phyloP scores from a whole-genome alignment of 2,113 vertebrate genomes.

The Tretioscincus oriximinensis region DNA sequence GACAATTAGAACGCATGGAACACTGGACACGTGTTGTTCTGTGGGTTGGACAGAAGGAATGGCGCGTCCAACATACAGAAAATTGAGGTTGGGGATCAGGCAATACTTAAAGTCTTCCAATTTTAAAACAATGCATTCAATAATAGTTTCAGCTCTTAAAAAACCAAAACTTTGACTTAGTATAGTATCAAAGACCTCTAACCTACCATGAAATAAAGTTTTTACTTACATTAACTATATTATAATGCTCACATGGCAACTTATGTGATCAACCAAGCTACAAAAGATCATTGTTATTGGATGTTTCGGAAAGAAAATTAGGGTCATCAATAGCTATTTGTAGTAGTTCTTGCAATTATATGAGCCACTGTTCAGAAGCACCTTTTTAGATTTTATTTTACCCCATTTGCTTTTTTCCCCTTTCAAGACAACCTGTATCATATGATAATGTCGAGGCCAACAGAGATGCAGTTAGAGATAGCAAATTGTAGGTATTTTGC shows the following conservation, averaged over 20 bases:
- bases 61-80: no score
- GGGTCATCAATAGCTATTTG: not conserved
- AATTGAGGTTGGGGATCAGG: no score
- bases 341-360: slow-evolving; percentile 17
- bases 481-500: slow-evolving; percentile 27
- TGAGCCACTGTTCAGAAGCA: slow-evolving; percentile 19
- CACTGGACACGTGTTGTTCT: no score
- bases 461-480: slow-evolving; percentile 16
- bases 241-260: not conserved
- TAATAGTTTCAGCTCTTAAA: no score
- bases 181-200: not conserved
- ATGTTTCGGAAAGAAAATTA: slow-evolving; percentile 6
- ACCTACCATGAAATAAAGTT: not conserved
- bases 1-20: no score
- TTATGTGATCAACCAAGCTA: not conserved
- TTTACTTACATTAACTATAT: not conserved
- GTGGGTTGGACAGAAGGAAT: no score
- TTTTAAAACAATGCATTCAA: no score
- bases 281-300: slow-evolving; percentile 18
- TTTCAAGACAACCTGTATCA: not conserved
- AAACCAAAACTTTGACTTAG: not conserved
- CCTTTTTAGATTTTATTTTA: slow-evolving; percentile 25
- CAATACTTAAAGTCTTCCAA: no score
- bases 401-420: slow-evolving; percentile 7
- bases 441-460: slow-evolving; percentile 25